Base-by-base conservation (phyloP, 2,797 vertebrate species). In the Sebastes nivosus region DNA sequence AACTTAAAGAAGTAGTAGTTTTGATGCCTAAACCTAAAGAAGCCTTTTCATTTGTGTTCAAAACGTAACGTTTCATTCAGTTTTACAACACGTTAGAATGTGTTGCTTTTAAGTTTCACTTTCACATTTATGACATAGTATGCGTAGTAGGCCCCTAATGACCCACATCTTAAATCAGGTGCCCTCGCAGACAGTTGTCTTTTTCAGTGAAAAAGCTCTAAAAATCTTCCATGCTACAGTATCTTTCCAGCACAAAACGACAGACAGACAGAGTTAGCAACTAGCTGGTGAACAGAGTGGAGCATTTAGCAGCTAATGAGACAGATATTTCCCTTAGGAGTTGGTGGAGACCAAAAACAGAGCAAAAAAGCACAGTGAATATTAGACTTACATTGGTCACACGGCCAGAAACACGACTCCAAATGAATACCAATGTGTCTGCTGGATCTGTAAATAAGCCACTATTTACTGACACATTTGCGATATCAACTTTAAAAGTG, bases 381-480 rank as follows among this genome's bases (percentile, higher is more conserved):
- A 59, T 18, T 10, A 6, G 32, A 29, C 7, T 34, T 27, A 38
- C 3, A 63, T 34, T 50, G 52, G 14, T 1, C 42, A 24, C 18
- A 8, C 7, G 50, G 27, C 46, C 9, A 54, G 30, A 63, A 38
- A 38, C 18, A 27, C 3, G 1, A 42, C 25, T 16, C 4, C 24
- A 72, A 27, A 32, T 72, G 1, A 54, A 54, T 29, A 16, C 11
- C n/a, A 24, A 72, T 66, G n/a, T 10, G 11, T 27, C 54, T 27
- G 60, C 32, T 65, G 50, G 61, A 72, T 50, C 5, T 66, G 5
- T 66, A 32, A 27, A 58, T 71, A n/a, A 58, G 29, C 18, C 4
- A 0, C 24, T 29, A 5, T 24, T 8, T 55, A 9, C 14, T 32
- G 20, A 50, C 27, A 60, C 0, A n/a, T 34, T 25, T 0, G 0